These are phyloP conservation scores for Syngnathus acus DNA, from an alignment of 2,797 vertebrate genomes.

Conservation along the genomic window DNA sequence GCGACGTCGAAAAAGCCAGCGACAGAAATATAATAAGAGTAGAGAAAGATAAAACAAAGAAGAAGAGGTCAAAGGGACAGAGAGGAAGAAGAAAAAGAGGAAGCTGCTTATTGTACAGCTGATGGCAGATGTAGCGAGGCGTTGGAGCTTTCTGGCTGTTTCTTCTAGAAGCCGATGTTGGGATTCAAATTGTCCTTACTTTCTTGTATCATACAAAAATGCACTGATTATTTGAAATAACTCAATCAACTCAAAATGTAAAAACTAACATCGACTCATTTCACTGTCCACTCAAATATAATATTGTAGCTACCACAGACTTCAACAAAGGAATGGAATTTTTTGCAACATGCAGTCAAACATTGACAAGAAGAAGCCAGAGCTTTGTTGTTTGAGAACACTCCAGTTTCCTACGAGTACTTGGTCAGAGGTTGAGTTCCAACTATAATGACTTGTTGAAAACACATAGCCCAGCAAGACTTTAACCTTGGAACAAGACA, in stretches of 20 bases:
- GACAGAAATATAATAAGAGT: conserved; percentile 10
- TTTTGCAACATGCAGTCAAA: background rate
- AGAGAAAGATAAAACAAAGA: conserved; percentile 10
- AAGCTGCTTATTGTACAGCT: conserved; percentile 46
- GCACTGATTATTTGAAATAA: background rate
- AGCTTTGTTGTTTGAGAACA: conserved; percentile 48
- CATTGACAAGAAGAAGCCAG: conserved; percentile 21
- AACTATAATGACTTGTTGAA: background rate
- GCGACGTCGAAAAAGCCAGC: conserved; percentile 3
- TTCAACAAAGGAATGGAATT: background rate
- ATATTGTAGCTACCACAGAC: background rate
- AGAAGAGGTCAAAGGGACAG: background rate
- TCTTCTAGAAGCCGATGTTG: background rate
- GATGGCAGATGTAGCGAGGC: conserved; percentile 21
- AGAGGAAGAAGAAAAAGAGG: conserved; percentile 19
- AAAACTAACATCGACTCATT: too few species aligned
- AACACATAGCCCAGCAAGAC: background rate
- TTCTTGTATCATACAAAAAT: background rate
- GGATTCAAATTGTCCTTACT: background rate
- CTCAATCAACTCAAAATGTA: background rate
- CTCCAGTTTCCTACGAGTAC: too few species aligned
- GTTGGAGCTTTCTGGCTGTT: background rate
- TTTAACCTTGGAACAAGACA: background rate
- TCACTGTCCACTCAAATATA: background rate
- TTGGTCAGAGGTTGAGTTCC: background rate